Evolutionary conservation across 2,113 vertebrate species (phyloP).

Genomic region (Hirundichthys speculiger): DNA sequence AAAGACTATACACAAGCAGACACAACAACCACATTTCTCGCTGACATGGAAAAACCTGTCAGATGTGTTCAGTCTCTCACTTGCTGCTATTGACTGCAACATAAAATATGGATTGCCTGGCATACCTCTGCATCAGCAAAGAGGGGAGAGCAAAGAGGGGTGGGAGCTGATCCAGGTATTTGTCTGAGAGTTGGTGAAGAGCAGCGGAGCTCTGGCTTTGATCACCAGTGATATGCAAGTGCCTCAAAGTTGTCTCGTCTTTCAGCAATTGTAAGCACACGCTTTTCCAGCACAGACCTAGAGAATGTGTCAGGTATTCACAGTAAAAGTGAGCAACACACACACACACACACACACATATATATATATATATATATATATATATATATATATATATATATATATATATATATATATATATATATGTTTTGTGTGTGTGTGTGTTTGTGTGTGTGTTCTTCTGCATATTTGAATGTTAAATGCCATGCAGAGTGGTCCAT

Average conservation of each 20-base stretch:
- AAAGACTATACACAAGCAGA: slow-evolving; percentile 50
- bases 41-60: slow-evolving; percentile 51
- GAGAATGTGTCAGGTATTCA: slow-evolving; percentile 51
- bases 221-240: slow-evolving; percentile 54
- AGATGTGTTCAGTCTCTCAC: slow-evolving; percentile 46
- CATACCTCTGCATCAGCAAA: slow-evolving; percentile 48
- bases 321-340: slow-evolving; percentile 51
- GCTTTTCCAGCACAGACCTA: slow-evolving; percentile 31
- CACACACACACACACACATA: too few relatives aligned
- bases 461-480: too few relatives aligned
- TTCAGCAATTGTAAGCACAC: slow-evolving; percentile 54
- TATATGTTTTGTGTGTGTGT: too few relatives aligned
- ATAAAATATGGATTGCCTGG: slow-evolving; percentile 48
- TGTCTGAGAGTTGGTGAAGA: slow-evolving; percentile 55
- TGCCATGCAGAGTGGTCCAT: too few relatives aligned
- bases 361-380: too few relatives aligned
- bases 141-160: slow-evolving; percentile 54
- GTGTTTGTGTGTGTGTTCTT: too few relatives aligned
- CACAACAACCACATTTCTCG: slow-evolving; percentile 33
- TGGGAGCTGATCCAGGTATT: slow-evolving; percentile 44
- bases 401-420: too few relatives aligned
- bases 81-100: slow-evolving; percentile 27
- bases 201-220: slow-evolving; percentile 63
- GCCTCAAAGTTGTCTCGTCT: slow-evolving; percentile 61
- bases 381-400: too few relatives aligned